phyloP scores from a whole-genome alignment of 2,797 vertebrate species.

The Enteromius viviparus region DNA sequence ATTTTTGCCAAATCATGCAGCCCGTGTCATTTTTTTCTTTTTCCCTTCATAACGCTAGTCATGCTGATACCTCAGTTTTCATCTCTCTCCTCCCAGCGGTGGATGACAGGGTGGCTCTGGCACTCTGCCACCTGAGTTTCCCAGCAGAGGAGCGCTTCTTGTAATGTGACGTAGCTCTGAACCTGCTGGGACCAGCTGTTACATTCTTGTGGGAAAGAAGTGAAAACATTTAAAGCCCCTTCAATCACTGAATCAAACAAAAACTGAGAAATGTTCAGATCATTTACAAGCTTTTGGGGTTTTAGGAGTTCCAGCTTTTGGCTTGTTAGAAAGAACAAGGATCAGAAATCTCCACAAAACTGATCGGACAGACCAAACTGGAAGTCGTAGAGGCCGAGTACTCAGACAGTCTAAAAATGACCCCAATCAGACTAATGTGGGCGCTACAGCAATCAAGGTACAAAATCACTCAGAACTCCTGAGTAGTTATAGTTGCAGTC shows the following conservation, averaged over 20 bases:
- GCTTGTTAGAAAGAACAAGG: not conserved
- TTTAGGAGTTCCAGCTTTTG: not conserved
- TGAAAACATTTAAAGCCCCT: constrained; percentile 4
- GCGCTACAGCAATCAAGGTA: not conserved
- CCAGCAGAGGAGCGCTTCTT: constrained; percentile 40
- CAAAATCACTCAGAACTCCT: not conserved
- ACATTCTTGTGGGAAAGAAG: not conserved
- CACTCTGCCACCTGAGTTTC: constrained; percentile 32
- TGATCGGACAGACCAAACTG: not conserved
- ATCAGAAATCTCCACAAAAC: not conserved
- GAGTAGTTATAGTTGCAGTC: too few relatives aligned
- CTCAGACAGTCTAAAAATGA: not conserved
- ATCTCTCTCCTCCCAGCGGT: not conserved
- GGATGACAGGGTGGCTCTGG: constrained; percentile 13
- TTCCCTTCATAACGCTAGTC: not conserved
- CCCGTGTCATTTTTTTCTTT: not conserved
- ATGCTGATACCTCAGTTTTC: not conserved
- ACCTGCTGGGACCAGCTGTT: constrained; percentile 30
- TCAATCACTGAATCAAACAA: not conserved
- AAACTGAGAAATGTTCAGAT: not conserved
- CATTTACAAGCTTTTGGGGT: not conserved
- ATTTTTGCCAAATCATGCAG: constrained; percentile 10
- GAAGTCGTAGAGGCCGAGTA: not conserved
- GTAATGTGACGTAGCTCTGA: constrained; percentile 6
- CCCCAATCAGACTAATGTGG: not conserved